Conservation (phyloP, 1,140 invertebrate species). For the Amphibalanus amphitrite region DNA sequence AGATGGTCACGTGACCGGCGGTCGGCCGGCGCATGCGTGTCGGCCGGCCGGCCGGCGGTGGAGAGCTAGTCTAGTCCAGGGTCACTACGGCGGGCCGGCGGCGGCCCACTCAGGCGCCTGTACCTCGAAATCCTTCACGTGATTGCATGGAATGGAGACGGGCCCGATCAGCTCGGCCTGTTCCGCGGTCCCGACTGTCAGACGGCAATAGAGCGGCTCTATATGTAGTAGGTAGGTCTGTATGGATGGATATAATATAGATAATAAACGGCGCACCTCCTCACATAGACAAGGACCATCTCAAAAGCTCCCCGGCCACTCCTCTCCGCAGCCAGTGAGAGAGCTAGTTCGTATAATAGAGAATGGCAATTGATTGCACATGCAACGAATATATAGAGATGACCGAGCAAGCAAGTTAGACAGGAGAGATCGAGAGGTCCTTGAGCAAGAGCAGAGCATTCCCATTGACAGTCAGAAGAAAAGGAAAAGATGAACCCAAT, state of each 20-base stretch:
- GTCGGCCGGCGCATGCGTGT: background rate
- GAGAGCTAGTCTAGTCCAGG: background rate
- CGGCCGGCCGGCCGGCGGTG: background rate
- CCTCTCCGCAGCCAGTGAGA: background rate
- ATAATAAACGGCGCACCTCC: background rate
- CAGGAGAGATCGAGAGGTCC: background rate
- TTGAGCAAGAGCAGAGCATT: background rate
- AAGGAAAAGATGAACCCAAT: slow-evolving; percentile 1
- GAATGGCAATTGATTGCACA: background rate
- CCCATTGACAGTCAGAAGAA: background rate
- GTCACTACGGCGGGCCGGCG: background rate
- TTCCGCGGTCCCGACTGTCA: too few relatives aligned
- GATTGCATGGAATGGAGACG: background rate
- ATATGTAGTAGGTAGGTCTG: too few relatives aligned
- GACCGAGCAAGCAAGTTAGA: background rate
- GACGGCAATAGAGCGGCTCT: too few relatives aligned
- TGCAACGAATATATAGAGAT: background rate
- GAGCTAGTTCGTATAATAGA: background rate
- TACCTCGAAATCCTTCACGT: background rate
- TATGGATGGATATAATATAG: too few relatives aligned
- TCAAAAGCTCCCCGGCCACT: slow-evolving; percentile 15
- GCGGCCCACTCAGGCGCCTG: background rate
- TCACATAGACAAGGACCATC: slow-evolving; percentile 17
- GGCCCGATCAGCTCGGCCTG: background rate
- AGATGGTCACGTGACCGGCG: background rate